Evolutionary conservation across 1,140 invertebrate genomes (phyloP).

Genomic region (Drosophila pseudoobscura): DNA sequence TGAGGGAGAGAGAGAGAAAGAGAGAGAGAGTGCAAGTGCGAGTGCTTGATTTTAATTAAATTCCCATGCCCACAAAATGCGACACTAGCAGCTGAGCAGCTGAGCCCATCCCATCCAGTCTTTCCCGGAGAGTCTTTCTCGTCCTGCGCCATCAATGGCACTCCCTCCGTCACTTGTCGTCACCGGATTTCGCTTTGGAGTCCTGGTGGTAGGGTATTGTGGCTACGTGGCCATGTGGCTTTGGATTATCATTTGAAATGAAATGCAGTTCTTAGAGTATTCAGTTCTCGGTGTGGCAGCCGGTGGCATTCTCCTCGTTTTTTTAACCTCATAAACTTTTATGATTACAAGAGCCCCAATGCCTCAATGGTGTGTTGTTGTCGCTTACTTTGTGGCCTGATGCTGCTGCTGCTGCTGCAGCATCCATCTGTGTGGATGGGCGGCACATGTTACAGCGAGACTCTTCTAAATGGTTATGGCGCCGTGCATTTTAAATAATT

Average conservation of each 20-base stretch:
- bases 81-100: constrained; percentile 72
- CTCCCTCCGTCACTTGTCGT: constrained; percentile 63
- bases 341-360: constrained; percentile 62
- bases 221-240: background rate
- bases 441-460: constrained; percentile 59
- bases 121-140: constrained; percentile 4
- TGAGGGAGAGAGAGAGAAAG: background rate
- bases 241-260: background rate
- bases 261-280: background rate
- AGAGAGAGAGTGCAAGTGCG: background rate
- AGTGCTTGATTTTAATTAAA: constrained; percentile 79
- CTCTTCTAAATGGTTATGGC: constrained; percentile 70
- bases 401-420: constrained; percentile 4
- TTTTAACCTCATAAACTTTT: constrained; percentile 69
- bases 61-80: constrained; percentile 69
- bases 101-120: constrained; percentile 47
- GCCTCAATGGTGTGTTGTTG: constrained; percentile 31
- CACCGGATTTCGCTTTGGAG: constrained; percentile 43
- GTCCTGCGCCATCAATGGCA: constrained; percentile 7
- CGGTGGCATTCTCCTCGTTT: constrained; percentile 13
- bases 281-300: background rate
- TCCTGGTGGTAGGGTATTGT: background rate
- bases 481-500: constrained; percentile 74
- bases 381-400: constrained; percentile 48
- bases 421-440: background rate